Percentiles rank a stretch among this genome's conserved stretches.
These are phyloP conservation scores for Mactromeris polynyma DNA, from an alignment of 2,888 invertebrate species.

Conservation along the genomic window DNA sequence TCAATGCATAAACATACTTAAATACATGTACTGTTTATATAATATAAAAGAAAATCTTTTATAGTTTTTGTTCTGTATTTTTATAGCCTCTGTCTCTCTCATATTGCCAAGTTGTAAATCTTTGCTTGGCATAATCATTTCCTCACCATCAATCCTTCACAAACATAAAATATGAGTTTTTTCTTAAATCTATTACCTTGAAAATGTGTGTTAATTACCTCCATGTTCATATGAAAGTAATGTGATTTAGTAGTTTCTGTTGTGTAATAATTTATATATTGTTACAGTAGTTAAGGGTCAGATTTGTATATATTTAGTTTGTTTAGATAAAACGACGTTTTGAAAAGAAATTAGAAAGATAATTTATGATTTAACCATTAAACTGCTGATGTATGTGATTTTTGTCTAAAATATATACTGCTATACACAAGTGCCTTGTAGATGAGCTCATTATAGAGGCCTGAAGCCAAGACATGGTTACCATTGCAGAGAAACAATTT, in stretches of 20 bases:
- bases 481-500: not conserved
- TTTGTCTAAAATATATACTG: too few relatives aligned
- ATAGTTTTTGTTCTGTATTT: not conserved
- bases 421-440: too few relatives aligned
- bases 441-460: not conserved
- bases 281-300: too few relatives aligned
- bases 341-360: too few relatives aligned
- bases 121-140: not conserved
- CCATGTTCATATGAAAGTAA: not conserved
- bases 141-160: not conserved
- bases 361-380: too few relatives aligned
- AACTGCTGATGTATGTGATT: too few relatives aligned
- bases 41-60: not conserved
- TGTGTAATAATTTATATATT: not conserved
- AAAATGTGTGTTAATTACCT: not conserved
- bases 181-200: not conserved
- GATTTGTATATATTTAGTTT: too few relatives aligned
- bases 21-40: not conserved
- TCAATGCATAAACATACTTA: not conserved
- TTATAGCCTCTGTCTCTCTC: not conserved
- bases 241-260: not conserved
- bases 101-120: constrained; percentile 10
- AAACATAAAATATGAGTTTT: not conserved
- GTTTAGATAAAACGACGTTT: too few relatives aligned
- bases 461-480: not conserved